These are phyloP conservation scores for Quadroppia sp. DNA, from an alignment of 2,888 invertebrate species.

Conservation along the genomic window DNA sequence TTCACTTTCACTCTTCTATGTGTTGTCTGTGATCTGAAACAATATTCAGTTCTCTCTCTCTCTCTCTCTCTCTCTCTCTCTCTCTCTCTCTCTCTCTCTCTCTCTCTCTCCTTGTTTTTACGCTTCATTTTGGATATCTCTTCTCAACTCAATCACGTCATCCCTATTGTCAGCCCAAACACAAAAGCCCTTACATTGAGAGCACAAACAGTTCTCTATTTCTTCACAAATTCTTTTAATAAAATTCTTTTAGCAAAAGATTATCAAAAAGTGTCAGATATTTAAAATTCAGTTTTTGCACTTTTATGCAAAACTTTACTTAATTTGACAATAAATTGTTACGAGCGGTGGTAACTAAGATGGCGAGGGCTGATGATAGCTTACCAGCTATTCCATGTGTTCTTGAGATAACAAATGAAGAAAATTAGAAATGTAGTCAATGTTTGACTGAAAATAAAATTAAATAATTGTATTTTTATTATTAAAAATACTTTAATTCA, in stretches of 20 bases:
- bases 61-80: not conserved
- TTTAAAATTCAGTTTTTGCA: not conserved
- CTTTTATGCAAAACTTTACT: not conserved
- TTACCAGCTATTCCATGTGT: no score
- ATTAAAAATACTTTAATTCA: no score
- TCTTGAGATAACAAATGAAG: no score
- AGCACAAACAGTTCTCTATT: not conserved
- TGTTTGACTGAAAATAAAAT: no score
- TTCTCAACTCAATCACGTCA: conserved; percentile 26
- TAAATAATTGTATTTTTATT: no score
- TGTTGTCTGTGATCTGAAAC: conserved; percentile 2
- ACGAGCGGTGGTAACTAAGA: no score
- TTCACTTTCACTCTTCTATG: not conserved
- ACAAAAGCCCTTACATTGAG: not conserved
- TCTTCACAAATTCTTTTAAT: not conserved
- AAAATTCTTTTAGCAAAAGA: not conserved
- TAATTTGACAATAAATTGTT: no score
- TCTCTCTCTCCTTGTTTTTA: not conserved
- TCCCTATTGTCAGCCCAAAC: conserved; percentile 12
- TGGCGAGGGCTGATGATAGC: no score
- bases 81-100: not conserved
- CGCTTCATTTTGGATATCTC: conserved; percentile 24
- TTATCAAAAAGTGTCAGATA: not conserved
- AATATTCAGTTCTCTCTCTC: not conserved
- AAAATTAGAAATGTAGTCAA: no score